Percentiles rank a stretch among this genome's conserved stretches.
Evolutionary conservation across 2,113 vertebrate genomes (phyloP).

Genomic region (Otus sunia): DNA sequence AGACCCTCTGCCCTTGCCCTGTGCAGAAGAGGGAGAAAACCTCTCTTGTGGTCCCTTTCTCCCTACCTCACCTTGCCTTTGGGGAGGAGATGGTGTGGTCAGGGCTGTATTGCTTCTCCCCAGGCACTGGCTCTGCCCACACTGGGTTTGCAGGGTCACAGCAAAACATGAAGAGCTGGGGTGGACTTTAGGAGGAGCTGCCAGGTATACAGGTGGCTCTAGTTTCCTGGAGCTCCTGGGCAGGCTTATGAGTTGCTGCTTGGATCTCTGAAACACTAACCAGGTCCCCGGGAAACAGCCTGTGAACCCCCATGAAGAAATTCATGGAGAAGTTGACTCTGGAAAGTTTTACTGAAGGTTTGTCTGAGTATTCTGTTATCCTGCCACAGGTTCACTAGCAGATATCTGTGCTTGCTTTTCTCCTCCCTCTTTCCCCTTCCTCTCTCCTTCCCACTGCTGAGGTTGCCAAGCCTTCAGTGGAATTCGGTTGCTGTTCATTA

Average conservation of each 20-base stretch:
- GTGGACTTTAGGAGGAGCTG: not conserved
- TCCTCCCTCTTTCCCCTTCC: not conserved
- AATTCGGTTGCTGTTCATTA: not conserved
- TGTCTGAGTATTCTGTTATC: not conserved
- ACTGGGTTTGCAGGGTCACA: not conserved
- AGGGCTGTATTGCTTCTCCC: not conserved
- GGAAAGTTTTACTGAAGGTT: not conserved
- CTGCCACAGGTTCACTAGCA: not conserved
- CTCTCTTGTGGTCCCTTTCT: not conserved
- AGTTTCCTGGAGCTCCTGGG: not conserved
- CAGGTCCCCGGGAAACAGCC: not conserved
- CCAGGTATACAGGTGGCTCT: rapidly evolving
- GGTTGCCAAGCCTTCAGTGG: not conserved
- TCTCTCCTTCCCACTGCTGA: not conserved
- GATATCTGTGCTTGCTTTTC: not conserved
- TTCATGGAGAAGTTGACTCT: not conserved
- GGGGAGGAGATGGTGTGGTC: not conserved
- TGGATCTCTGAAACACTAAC: not conserved
- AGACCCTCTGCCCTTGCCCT: not conserved
- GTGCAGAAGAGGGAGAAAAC: not conserved
- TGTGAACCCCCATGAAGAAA: not conserved
- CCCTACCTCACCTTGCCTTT: not conserved
- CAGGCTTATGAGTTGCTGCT: not conserved
- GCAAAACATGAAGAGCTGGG: not conserved
- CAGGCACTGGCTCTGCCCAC: not conserved